Base-by-base conservation (phyloP, 2,888 invertebrate species). In the Hedychridium roseum region DNA sequence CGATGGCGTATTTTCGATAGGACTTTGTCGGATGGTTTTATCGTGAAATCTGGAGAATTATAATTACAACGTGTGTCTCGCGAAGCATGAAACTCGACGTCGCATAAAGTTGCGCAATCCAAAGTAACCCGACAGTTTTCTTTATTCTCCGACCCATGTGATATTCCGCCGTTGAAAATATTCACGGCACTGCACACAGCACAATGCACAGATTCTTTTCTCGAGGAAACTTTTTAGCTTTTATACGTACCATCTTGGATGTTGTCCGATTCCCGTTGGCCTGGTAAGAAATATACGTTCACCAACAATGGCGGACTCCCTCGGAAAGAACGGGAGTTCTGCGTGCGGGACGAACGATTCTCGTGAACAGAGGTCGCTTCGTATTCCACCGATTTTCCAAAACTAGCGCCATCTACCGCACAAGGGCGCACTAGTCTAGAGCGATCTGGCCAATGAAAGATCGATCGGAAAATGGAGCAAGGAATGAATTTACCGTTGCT, bases 281-380 rank as follows among this genome's bases (percentile, higher is more conserved):
- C 84, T 83, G 84, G 82, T 82, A 82, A 84, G 85, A 86, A 85
- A 83, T 86, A 87, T 86, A 88, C 78, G 74, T 89, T 88, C 90
- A 90, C 89, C 90, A 88, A 85, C 86, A 85, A 89, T 89, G 91
- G 91, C 91, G 91, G 88, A 88, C 89, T 86, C 86, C 86, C 84
- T 87, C 85, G 84, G 86, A 91, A 91, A 91, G 89, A 72, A 73
- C 71, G 63, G 68, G 66, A 59, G 54, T 65, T 60, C 52, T 45
- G 64, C 57, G 54, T 51, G 41, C 50, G 45, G 54, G 40, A 30
- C 41, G 42, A 47, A 51, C 35, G 43, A 50, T 45, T 40, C 50
- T 26, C 39, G 31, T 32, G 49, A n/a, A n/a, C n/a, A n/a, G n/a
- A n/a, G n/a, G n/a, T n/a, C n/a, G n/a, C n/a, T n/a, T n/a, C n/a